Evolutionary conservation across 2,888 invertebrate species (phyloP), one percentile per base, ranked within the genome.

Genomic region (Macaria notata): DNA sequence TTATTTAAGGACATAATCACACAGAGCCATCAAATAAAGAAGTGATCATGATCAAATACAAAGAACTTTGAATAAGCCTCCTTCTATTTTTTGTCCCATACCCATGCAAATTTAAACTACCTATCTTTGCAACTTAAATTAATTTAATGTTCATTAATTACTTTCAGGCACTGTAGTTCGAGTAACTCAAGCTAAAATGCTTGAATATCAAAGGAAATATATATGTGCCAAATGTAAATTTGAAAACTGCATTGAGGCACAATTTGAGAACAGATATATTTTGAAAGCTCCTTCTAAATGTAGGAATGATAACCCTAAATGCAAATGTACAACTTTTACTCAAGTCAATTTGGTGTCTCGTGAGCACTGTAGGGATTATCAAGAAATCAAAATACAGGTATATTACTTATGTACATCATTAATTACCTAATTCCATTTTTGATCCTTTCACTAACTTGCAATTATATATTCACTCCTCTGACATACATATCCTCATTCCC

Each of bases 361-460:
- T 61, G 92, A 93, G 62, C 92, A 94, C 74, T 97, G 94, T 76
- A 95, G 94, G 70, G 96, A 97, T 88, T 96, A 95, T 83, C 97
- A 97, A 82, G 96, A 97, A 90, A 94, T 97, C 9, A 97, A 96
- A 88, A 93, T 98, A 73, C 95, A 95, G 87, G 95, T 94, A 82
- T 49, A 19, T 33, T 41, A 41, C 5, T n/a, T 8, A 8, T 8
- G 41, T 4, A 41, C 4, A 9, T 41, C 5, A 19, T 19, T 19
- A 1, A 19, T 19, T 19, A 19, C 19, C 19, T 19, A n/a, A n/a
- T n/a, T n/a, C n/a, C n/a, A n/a, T n/a, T 19, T 19, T 19, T 19
- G 19, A 19, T 19, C 19, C 19, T 19, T 1, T 19, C 19, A 19
- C 19, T 19, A 1, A 19, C 19, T 19, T 19, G 19, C 19, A 19